These are phyloP conservation scores for Ranitomeya variabilis DNA, from an alignment of 2,113 vertebrate genomes.

Conservation along the genomic window DNA sequence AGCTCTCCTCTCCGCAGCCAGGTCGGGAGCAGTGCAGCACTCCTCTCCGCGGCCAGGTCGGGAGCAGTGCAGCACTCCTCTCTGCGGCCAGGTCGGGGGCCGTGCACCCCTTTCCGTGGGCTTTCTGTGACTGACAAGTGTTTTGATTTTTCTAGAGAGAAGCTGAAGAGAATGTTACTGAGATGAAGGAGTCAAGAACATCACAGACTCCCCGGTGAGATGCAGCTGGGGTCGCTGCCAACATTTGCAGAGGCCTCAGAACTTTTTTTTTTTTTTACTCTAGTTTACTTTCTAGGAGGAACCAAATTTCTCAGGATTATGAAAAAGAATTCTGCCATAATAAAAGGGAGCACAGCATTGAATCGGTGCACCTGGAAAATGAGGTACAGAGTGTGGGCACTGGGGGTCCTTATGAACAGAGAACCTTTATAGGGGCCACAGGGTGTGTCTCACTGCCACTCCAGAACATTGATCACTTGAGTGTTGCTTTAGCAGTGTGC, in stretches of 20 bases:
- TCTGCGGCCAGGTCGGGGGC: no score
- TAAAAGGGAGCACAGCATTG: constrained; percentile 57
- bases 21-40: no score
- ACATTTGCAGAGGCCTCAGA: background rate
- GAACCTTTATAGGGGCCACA: no score
- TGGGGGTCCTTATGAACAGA: background rate
- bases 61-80: no score
- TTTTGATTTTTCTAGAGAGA: background rate
- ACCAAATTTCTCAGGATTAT: constrained; percentile 75
- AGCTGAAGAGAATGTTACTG: background rate
- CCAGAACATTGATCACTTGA: no score
- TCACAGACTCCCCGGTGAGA: background rate
- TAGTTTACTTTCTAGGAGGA: constrained; percentile 59
- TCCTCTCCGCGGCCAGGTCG: no score
- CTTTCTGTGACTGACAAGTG: background rate
- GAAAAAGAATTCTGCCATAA: constrained; percentile 73
- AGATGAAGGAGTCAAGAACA: background rate
- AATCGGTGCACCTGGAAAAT: constrained; percentile 67
- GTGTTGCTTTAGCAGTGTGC: no score
- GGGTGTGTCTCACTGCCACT: no score
- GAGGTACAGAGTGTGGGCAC: constrained; percentile 67
- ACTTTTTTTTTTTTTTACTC: background rate
- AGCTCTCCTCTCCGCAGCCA: no score
- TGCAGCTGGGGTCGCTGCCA: background rate
- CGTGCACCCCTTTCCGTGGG: no score